phyloP scores from a whole-genome alignment of 2,113 vertebrate genomes.

The Atrichornis clamosus region DNA sequence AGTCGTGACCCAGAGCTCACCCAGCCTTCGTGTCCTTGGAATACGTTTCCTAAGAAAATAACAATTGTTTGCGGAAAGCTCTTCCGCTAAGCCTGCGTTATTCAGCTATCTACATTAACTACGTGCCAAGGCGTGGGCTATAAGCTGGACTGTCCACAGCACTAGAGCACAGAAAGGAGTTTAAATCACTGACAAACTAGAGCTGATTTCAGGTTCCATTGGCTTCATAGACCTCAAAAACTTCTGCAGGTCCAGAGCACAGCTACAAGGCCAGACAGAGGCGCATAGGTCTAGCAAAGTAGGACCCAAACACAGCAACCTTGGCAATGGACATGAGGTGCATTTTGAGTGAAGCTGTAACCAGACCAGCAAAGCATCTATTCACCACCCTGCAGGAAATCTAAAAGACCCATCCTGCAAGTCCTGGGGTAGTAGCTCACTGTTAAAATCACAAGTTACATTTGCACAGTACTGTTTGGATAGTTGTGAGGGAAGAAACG shows the following conservation, averaged over 20 bases:
- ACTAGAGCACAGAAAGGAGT: not conserved
- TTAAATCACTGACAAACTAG: not conserved
- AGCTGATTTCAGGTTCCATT: not conserved
- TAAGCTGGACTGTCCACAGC: not conserved
- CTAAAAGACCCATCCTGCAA: not conserved
- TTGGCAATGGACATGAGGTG: not conserved
- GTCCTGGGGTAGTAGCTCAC: not conserved
- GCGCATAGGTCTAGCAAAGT: rapidly evolving
- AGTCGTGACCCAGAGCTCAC: not conserved
- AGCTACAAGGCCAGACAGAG: not conserved
- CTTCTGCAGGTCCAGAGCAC: not conserved
- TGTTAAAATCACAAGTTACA: not conserved
- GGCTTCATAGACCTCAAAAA: not conserved
- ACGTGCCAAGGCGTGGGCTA: not conserved
- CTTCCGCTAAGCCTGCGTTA: not conserved
- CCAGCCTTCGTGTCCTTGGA: not conserved
- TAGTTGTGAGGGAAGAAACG: not conserved
- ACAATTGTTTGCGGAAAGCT: not conserved
- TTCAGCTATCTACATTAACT: not conserved
- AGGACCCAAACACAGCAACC: not conserved
- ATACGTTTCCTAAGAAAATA: not conserved
- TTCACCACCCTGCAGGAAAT: not conserved
- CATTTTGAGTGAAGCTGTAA: not conserved
- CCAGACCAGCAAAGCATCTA: not conserved
- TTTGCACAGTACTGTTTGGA: not conserved